Conservation (phyloP, 2,113 vertebrate genomes). For the Pipa parva region DNA sequence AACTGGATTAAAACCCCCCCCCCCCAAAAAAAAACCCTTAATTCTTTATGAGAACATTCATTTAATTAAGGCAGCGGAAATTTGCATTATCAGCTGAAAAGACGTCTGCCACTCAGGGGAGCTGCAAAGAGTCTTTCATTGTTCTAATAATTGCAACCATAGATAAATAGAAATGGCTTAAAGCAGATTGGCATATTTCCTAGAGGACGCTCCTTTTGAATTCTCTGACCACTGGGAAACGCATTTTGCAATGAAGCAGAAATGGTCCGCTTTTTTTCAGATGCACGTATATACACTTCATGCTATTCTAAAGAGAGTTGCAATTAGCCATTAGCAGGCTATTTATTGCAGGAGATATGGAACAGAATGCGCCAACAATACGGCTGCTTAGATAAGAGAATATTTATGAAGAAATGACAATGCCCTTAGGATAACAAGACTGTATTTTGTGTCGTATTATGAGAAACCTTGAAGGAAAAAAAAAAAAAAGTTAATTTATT, state of each 20-base stretch:
- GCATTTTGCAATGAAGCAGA: slow-evolving; percentile 51
- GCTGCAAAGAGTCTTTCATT: slow-evolving; percentile 61
- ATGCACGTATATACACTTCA: slow-evolving; percentile 66
- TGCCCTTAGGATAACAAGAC: neutral
- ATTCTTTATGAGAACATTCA: slow-evolving; percentile 69
- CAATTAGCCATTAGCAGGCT: slow-evolving; percentile 65
- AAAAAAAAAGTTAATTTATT: too few relatives aligned
- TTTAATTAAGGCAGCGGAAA: slow-evolving; percentile 68
- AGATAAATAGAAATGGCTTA: slow-evolving; percentile 57
- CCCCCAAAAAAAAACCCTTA: slow-evolving; percentile 46
- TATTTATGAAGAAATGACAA: slow-evolving; percentile 35
- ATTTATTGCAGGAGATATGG: slow-evolving; percentile 25
- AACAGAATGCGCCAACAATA: slow-evolving; percentile 12
- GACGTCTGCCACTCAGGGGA: slow-evolving; percentile 61
- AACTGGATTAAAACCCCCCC: too few relatives aligned
- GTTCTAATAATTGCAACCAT: slow-evolving; percentile 71
- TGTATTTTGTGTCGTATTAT: too few relatives aligned
- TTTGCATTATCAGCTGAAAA: slow-evolving; percentile 72
- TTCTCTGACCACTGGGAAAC: slow-evolving; percentile 55
- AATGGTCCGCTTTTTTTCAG: slow-evolving; percentile 62
- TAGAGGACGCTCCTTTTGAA: slow-evolving; percentile 56
- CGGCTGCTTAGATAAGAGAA: slow-evolving; percentile 5
- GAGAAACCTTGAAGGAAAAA: too few relatives aligned
- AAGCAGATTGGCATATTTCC: slow-evolving; percentile 61
- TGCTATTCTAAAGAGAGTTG: slow-evolving; percentile 53